phyloP scores from a whole-genome alignment of 2,888 invertebrate species.

The Agriopis leucophaearia region DNA sequence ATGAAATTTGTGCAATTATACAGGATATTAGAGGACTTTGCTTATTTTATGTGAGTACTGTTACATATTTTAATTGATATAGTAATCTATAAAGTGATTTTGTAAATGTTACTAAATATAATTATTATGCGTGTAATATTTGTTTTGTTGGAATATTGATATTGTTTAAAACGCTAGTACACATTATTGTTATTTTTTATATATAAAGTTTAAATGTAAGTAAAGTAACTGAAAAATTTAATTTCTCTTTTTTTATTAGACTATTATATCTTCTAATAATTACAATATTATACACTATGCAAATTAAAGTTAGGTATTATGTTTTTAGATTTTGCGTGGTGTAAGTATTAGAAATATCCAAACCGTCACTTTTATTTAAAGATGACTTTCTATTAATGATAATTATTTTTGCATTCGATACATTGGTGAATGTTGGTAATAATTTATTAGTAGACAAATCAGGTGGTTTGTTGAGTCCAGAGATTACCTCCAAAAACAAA shows the following conservation, averaged over 20 bases:
- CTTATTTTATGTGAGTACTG: slow-evolving; percentile 10
- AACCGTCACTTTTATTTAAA: too few species aligned
- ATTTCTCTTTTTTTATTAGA: background rate
- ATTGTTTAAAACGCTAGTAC: slow-evolving; percentile 34
- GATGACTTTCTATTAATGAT: too few species aligned
- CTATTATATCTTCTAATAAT: too few species aligned
- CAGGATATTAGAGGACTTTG: slow-evolving; percentile 13
- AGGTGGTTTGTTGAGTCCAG: too few species aligned
- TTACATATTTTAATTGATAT: background rate
- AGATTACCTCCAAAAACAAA: too few species aligned
- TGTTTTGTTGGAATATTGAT: slow-evolving; percentile 20
- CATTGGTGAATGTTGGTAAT: too few species aligned
- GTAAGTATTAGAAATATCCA: too few species aligned
- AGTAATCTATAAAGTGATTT: slow-evolving; percentile 2
- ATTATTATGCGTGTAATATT: slow-evolving; percentile 24
- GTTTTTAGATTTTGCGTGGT: too few species aligned
- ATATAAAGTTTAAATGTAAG: slow-evolving; percentile 32
- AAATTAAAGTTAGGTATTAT: too few species aligned
- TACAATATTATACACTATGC: background rate
- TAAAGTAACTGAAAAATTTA: slow-evolving; percentile 15
- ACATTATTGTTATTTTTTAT: slow-evolving; percentile 37
- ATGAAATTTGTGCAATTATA: slow-evolving; percentile 37
- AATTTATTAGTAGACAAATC: too few species aligned
- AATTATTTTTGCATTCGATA: too few species aligned
- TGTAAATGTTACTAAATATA: slow-evolving; percentile 14